Conservation (phyloP, 2,797 vertebrate species). For the Nannoperca obscura region DNA sequence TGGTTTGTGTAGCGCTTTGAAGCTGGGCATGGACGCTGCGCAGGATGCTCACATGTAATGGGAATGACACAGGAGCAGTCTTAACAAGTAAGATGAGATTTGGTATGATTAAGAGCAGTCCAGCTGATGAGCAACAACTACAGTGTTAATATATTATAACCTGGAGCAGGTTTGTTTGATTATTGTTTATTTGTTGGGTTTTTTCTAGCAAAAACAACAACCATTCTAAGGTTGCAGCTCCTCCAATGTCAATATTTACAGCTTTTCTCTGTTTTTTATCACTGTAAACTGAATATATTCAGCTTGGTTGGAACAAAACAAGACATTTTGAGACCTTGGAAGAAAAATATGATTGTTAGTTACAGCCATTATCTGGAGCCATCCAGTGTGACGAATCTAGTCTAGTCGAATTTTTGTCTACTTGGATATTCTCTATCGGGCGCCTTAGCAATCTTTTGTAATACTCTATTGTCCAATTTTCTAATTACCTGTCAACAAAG, state of each 20-base stretch:
- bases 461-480: slow-evolving; percentile 10
- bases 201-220: background rate
- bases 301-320: background rate
- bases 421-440: slow-evolving; percentile 6
- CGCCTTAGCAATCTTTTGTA: background rate
- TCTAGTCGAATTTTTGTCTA: background rate
- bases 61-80: slow-evolving; percentile 35
- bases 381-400: background rate
- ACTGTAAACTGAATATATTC: background rate
- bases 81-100: slow-evolving; percentile 17
- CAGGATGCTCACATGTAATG: slow-evolving; percentile 24
- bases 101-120: slow-evolving; percentile 17
- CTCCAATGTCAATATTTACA: slow-evolving; percentile 14
- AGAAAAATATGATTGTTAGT: background rate
- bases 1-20: slow-evolving; percentile 47
- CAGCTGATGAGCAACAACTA: background rate
- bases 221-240: slow-evolving; percentile 2
- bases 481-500: slow-evolving; percentile 12
- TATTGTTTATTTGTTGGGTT: background rate
- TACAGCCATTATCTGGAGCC: background rate
- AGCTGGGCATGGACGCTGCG: slow-evolving; percentile 33
- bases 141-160: slow-evolving; percentile 2
- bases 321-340: slow-evolving; percentile 8
- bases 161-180: slow-evolving; percentile 7
- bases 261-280: background rate